phyloP scores from a whole-genome alignment of 2,113 vertebrate species.

The Cercocebus atys region DNA sequence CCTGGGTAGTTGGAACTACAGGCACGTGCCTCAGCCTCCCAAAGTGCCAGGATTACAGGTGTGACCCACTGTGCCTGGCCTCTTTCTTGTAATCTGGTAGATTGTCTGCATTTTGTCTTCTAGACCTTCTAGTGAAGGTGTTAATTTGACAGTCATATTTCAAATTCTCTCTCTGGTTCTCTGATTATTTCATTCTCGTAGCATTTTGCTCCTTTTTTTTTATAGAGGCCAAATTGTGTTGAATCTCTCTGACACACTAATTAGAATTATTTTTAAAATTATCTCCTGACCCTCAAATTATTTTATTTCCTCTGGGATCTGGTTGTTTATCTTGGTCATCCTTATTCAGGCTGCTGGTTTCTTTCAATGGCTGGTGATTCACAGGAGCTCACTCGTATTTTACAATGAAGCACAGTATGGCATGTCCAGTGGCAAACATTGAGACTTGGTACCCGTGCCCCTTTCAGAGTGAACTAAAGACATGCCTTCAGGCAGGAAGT shows the following conservation, averaged over 20 bases:
- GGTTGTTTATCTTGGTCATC: slow-evolving; percentile 70
- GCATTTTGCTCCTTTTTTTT: slow-evolving; percentile 31
- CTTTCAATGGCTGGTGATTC: slow-evolving; percentile 2
- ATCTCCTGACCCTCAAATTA: slow-evolving; percentile 56
- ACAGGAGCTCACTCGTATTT: background rate
- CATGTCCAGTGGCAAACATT: no score
- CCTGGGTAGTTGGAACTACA: no score
- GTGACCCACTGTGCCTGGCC: no score
- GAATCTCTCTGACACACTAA: slow-evolving; percentile 36
- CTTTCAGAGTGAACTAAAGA: background rate
- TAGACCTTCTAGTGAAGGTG: background rate
- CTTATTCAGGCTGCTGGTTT: slow-evolving; percentile 52
- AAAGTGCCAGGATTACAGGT: no score
- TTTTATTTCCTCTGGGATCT: slow-evolving; percentile 42
- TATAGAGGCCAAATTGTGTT: background rate
- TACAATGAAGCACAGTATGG: background rate
- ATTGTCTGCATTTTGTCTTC: background rate
- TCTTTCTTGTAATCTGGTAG: background rate
- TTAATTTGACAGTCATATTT: background rate
- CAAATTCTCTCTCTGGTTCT: slow-evolving; percentile 9
- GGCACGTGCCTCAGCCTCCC: no score
- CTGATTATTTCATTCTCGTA: slow-evolving; percentile 2
- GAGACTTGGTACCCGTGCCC: background rate
- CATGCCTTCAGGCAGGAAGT: background rate
- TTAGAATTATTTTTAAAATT: slow-evolving; percentile 54